Conservation (phyloP, 2,888 invertebrate species). For the Cryptocheilus praepositus region DNA sequence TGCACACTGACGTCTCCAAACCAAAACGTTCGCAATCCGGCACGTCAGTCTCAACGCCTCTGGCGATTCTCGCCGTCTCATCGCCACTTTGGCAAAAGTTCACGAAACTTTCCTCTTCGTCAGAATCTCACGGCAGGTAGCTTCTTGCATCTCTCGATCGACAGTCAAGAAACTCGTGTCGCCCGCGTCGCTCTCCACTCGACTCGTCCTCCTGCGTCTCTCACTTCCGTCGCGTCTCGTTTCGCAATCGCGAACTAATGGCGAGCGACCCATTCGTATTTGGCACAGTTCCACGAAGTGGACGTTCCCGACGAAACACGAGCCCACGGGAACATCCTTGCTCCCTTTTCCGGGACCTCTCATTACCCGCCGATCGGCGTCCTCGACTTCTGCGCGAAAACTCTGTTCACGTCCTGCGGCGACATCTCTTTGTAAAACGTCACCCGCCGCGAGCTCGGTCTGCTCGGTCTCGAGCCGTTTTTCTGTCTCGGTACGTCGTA, state of each 20-base stretch:
- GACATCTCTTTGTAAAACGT: constrained; percentile 43
- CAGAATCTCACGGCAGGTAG: too few relatives aligned
- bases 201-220: not conserved
- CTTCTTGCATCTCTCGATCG: too few relatives aligned
- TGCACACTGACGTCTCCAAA: too few relatives aligned
- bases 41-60: too few relatives aligned
- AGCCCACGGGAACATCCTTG: constrained; percentile 26
- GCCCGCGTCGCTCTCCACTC: too few relatives aligned
- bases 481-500: constrained; percentile 10
- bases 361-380: constrained; percentile 44
- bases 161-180: too few relatives aligned
- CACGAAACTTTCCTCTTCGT: too few relatives aligned
- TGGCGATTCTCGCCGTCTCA: too few relatives aligned
- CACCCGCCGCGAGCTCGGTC: constrained; percentile 34
- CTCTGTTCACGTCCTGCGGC: constrained; percentile 46
- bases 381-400: constrained; percentile 35
- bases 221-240: too few relatives aligned
- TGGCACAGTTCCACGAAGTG: constrained; percentile 57
- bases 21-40: too few relatives aligned
- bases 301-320: constrained; percentile 33
- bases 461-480: constrained; percentile 9
- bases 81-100: too few relatives aligned
- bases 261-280: constrained; percentile 33
- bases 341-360: constrained; percentile 18
- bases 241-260: too few relatives aligned